Base-by-base conservation (phyloP, 92 coral and sea anemone species). In the Phenganax subtilis region DNA sequence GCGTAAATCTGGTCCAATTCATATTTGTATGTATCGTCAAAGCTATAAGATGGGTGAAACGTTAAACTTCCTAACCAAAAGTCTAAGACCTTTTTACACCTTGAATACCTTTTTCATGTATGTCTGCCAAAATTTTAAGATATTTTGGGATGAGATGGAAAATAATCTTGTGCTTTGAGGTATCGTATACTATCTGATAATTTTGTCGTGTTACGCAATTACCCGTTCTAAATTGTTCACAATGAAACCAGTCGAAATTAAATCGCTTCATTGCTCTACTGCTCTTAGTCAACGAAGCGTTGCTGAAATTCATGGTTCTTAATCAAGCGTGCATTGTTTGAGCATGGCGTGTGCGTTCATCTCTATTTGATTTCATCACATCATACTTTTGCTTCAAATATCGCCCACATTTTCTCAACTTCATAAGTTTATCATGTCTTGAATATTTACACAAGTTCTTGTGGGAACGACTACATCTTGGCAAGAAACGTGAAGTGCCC, bases 241-340 rank as follows among this genome's bases (percentile, higher is more conserved):
- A 5, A 59, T 5, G 53, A 57, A 69, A 55, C 63, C 64, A 55
- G 81, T 60, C 55, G 44, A 29, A 0, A 76, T 76, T 51, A 17
- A 20, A 6, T 63, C 83, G 82, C 29, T 78, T 78, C 72, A 78
- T 62, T 72, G 83, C 73, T 79, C 83, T 51, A 53, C 83, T 25
- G 51, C 51, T 37, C 54, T 51, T 51, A 79, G 61, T 54, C 30
- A 65, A 14, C 52, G 72, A 79, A 16, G 61, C 72, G 83, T 47
- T 12, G 9, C 12, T 55, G 9, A 28, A 37, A 57, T 29, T 79
- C 69, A 79, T 65, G 83, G 74, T 79, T 79, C 53, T 51, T 73
- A 79, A 14, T 53, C 74, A 79, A 79, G 74, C 83, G 83, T 79
- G 83, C 83, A 79, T 79, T 79, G 60, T 79, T 79, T 79, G 44